phyloP scores from a whole-genome alignment of 2,797 vertebrate species.

The Ciconia nigra region DNA sequence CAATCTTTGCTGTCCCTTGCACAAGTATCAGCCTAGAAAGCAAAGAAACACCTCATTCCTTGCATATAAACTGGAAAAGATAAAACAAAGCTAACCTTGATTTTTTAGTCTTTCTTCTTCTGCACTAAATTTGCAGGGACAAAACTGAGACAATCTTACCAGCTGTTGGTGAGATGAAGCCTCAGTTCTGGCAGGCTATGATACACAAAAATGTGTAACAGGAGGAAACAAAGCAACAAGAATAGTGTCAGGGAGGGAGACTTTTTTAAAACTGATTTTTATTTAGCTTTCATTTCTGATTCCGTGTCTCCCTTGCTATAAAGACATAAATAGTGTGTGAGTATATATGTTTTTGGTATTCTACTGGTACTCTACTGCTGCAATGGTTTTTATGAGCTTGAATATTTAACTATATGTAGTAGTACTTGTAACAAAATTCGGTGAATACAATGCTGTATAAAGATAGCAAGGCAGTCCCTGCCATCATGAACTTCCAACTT shows the following conservation, averaged over 20 bases:
- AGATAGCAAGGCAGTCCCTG: not conserved
- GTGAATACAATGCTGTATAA: not conserved
- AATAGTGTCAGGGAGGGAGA: not conserved
- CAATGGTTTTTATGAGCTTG: not conserved
- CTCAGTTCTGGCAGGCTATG: not conserved
- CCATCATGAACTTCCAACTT: not conserved
- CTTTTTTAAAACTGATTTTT: not conserved
- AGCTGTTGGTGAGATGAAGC: not conserved
- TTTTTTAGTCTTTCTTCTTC: not conserved
- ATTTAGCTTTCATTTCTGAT: not conserved
- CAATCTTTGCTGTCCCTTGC: not conserved
- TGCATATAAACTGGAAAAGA: not conserved
- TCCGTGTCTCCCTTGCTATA: not conserved
- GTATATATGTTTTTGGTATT: not conserved
- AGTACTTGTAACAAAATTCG: not conserved
- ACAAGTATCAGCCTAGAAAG: not conserved
- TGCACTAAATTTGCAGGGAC: not conserved
- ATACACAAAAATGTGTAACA: not conserved
- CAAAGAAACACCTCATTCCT: not conserved
- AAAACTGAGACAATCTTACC: not conserved
- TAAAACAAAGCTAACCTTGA: not conserved
- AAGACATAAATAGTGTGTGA: not conserved
- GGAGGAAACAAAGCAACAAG: not conserved
- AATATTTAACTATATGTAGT: not conserved
- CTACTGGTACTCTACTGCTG: not conserved